Conservation (phyloP, 2,888 invertebrate species). For the Linnaemya vulpina region DNA sequence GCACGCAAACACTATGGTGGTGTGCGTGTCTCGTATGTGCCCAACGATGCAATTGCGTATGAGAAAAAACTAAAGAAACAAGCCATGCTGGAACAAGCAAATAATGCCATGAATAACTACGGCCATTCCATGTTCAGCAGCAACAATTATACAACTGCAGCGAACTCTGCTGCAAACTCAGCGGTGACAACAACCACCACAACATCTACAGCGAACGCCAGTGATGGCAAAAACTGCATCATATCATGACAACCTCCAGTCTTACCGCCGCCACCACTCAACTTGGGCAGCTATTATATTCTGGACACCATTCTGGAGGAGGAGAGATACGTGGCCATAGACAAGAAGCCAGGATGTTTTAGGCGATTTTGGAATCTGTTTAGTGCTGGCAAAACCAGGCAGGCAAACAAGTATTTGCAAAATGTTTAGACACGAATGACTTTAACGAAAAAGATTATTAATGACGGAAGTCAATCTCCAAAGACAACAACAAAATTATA, state of each 20-base stretch:
- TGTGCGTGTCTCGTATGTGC: slow-evolving; percentile 95
- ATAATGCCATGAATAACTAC: slow-evolving; percentile 45
- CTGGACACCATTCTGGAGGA: slow-evolving; percentile 80
- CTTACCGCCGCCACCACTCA: slow-evolving; percentile 79
- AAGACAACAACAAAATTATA: too few species aligned
- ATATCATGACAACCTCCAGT: slow-evolving; percentile 88
- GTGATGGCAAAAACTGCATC: slow-evolving; percentile 91
- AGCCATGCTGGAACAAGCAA: slow-evolving; percentile 69
- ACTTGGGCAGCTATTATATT: slow-evolving; percentile 80
- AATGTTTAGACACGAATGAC: too few species aligned
- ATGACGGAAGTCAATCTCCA: too few species aligned
- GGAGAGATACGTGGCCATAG: slow-evolving; percentile 78
- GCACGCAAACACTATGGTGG: slow-evolving; percentile 93
- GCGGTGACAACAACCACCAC: slow-evolving; percentile 20
- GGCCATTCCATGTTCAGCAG: slow-evolving; percentile 48
- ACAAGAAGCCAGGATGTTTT: slow-evolving; percentile 79
- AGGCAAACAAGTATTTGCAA: slow-evolving; percentile 65
- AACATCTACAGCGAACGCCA: slow-evolving; percentile 63
- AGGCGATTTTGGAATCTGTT: slow-evolving; percentile 79
- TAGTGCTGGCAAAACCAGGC: slow-evolving; percentile 73
- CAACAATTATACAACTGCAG: slow-evolving; percentile 32
- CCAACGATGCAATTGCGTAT: slow-evolving; percentile 94
- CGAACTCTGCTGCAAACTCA: background rate
- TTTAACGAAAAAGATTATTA: too few species aligned
- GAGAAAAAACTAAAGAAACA: slow-evolving; percentile 87